Conservation (phyloP, 2,888 invertebrate species). For the Eupithecia pulchellata region DNA sequence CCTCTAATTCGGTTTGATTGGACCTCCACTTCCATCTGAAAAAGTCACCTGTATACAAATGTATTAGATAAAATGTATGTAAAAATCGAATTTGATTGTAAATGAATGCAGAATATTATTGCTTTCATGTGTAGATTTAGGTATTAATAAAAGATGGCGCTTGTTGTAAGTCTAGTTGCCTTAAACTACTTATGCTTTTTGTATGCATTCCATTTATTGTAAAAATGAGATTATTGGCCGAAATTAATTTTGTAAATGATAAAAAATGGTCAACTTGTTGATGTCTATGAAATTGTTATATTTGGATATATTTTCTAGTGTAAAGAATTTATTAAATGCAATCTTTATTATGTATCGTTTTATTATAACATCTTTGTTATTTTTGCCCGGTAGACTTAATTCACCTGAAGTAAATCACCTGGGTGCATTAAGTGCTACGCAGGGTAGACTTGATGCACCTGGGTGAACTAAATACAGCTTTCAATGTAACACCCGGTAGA, state of each 20-base stretch:
- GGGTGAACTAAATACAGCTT: too few relatives aligned
- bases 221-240: conserved; percentile 4
- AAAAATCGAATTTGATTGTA: neutral
- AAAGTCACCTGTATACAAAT: too few relatives aligned
- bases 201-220: conserved; percentile 27
- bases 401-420: too few relatives aligned
- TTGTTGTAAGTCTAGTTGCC: conserved; percentile 1
- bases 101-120: neutral
- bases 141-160: neutral
- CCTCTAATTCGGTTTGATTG: too few relatives aligned
- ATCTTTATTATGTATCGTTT: conserved; percentile 14
- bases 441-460: too few relatives aligned
- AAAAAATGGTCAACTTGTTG: conserved; percentile 27
- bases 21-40: too few relatives aligned
- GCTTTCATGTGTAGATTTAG: neutral
- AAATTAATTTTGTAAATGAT: conserved; percentile 9
- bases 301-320: conserved; percentile 43
- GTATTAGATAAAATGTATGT: neutral
- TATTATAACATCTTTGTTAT: neutral
- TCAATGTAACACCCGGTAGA: too few relatives aligned
- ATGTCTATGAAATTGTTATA: conserved; percentile 46
- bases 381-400: too few relatives aligned
- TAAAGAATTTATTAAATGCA: conserved; percentile 40
- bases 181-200: conserved; percentile 18
- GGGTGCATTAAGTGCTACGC: too few relatives aligned